These are phyloP conservation scores for Eilema sororculum DNA, from an alignment of 2,888 invertebrate genomes.

Conservation along the genomic window DNA sequence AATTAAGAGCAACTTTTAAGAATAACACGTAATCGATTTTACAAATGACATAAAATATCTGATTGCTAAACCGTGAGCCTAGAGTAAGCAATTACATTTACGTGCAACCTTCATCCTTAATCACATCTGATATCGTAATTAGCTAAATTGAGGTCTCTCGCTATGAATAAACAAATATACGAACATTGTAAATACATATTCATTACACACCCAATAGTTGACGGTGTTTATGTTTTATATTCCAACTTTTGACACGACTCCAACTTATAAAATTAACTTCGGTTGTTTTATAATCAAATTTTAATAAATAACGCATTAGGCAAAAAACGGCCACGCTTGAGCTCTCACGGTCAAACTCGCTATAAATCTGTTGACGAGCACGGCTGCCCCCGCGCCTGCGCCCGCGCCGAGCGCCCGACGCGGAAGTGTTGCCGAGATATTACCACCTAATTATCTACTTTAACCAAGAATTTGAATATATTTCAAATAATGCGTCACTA, in stretches of 20 bases:
- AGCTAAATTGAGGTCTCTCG: slow-evolving; percentile 65
- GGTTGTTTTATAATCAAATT: slow-evolving; percentile 81
- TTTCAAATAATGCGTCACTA: slow-evolving; percentile 60
- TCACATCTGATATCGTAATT: slow-evolving; percentile 61
- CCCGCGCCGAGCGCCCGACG: slow-evolving; percentile 53
- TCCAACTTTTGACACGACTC: slow-evolving; percentile 70
- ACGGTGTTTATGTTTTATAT: slow-evolving; percentile 69
- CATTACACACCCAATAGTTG: slow-evolving; percentile 67
- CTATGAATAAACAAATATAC: slow-evolving; percentile 68
- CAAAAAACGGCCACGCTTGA: slow-evolving; percentile 82
- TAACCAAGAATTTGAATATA: slow-evolving; percentile 62
- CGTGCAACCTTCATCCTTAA: slow-evolving; percentile 53
- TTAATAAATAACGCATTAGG: slow-evolving; percentile 85
- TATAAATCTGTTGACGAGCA: slow-evolving; percentile 81
- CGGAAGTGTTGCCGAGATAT: slow-evolving; percentile 68
- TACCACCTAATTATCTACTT: slow-evolving; percentile 72
- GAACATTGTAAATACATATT: slow-evolving; percentile 67
- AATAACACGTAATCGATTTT: slow-evolving; percentile 29
- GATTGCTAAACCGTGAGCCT: slow-evolving; percentile 27
- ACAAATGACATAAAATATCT: slow-evolving; percentile 27
- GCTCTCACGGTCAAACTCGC: slow-evolving; percentile 84
- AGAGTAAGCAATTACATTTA: slow-evolving; percentile 43
- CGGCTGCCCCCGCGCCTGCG: slow-evolving; percentile 43
- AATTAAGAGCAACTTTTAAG: slow-evolving; percentile 26
- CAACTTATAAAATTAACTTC: slow-evolving; percentile 70